Percentiles rank a stretch among this genome's conserved stretches.
phyloP scores from a whole-genome alignment of 92 coral and sea anemone species.

The Palythoa caribaeorum region DNA sequence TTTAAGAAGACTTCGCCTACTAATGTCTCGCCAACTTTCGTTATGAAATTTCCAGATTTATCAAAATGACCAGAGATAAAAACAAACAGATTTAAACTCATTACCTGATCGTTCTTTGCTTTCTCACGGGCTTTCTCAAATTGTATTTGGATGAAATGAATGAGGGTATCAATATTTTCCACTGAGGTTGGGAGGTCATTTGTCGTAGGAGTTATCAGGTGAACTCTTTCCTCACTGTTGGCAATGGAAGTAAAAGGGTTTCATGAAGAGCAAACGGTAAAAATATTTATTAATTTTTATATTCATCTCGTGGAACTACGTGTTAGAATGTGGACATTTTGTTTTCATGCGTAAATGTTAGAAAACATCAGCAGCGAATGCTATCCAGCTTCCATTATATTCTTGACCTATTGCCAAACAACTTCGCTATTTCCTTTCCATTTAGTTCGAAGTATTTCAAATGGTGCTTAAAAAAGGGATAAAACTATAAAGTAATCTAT shows the following conservation, averaged over 20 bases:
- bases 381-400: too few relatives aligned
- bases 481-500: too few relatives aligned
- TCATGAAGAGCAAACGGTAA: too few relatives aligned
- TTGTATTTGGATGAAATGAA: not conserved
- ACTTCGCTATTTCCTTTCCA: too few relatives aligned
- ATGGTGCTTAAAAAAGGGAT: too few relatives aligned
- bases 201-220: not conserved
- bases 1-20: not conserved
- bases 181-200: not conserved
- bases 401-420: too few relatives aligned
- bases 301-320: too few relatives aligned
- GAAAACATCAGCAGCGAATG: too few relatives aligned
- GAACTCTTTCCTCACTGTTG: conserved; percentile 20
- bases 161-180: not conserved
- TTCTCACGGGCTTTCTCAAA: conserved; percentile 20
- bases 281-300: too few relatives aligned
- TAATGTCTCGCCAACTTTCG: not conserved
- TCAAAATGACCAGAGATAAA: conserved; percentile 11
- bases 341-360: too few relatives aligned
- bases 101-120: not conserved
- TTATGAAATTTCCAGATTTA: not conserved
- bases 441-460: too few relatives aligned
- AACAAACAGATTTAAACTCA: not conserved
- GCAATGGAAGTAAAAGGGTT: not conserved
- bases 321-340: too few relatives aligned